A percentile compares a stretch with the other conserved stretches of the same genome.
These are phyloP conservation scores for Toxotes chatareus DNA, from an alignment of 2,113 vertebrate species.

Conservation along the genomic window DNA sequence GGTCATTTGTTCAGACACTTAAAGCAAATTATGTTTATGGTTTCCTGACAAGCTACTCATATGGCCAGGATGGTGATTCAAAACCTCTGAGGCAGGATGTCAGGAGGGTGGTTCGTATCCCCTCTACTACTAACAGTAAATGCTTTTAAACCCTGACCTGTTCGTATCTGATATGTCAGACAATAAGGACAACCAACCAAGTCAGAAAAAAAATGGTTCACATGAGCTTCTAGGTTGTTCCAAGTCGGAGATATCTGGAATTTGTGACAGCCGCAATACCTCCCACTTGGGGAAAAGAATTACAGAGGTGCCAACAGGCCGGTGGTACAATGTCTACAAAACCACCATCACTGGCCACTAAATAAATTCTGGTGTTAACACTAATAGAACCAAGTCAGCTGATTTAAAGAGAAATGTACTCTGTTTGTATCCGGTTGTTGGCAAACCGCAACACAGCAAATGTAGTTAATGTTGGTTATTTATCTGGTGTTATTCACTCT, in stretches of 20 bases:
- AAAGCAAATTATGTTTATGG: neutral
- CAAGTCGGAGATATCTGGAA: neutral
- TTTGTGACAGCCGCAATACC: neutral
- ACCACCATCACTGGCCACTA: neutral
- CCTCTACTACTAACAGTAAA: neutral
- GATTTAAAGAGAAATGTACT: neutral
- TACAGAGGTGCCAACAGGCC: neutral
- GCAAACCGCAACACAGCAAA: neutral
- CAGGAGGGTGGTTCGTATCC: neutral
- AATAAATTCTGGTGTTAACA: neutral
- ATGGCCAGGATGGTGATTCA: neutral
- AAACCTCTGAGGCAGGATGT: neutral
- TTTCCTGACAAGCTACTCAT: neutral
- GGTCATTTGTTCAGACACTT: constrained; percentile 28
- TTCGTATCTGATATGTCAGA: neutral
- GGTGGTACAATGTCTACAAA: neutral
- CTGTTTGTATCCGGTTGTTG: neutral
- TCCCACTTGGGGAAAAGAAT: neutral
- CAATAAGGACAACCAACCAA: too few relatives aligned
- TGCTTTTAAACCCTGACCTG: neutral
- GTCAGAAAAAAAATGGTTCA: too few relatives aligned
- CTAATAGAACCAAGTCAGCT: neutral
- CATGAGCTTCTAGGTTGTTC: too few relatives aligned
- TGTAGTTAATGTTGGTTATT: neutral
- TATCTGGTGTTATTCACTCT: neutral